Evolutionary conservation across 2,113 vertebrate species (phyloP).

Genomic region (Willisornis vidua): DNA sequence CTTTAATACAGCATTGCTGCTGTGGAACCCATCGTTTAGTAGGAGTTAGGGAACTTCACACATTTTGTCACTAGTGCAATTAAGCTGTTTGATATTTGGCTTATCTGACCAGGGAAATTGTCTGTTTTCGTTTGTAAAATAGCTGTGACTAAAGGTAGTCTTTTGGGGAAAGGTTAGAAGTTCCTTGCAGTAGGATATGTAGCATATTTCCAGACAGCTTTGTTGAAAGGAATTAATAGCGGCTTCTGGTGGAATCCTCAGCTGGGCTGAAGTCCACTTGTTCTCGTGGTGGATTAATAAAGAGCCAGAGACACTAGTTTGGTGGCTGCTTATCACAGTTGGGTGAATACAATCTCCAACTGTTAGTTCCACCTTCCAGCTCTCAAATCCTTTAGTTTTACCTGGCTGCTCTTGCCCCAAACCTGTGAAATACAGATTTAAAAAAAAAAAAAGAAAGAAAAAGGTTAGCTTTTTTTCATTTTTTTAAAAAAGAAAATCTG

Average conservation of each 20-base stretch:
- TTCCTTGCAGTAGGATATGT: neutral
- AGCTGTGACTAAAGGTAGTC: neutral
- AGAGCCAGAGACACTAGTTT: neutral
- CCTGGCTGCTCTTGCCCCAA: neutral
- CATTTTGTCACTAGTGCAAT: neutral
- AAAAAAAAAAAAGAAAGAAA: neutral
- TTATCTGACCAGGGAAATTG: neutral
- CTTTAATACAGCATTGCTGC: neutral
- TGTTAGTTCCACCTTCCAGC: neutral
- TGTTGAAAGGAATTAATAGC: neutral
- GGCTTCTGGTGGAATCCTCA: neutral
- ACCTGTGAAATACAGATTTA: neutral
- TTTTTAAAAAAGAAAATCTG: neutral
- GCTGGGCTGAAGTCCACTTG: neutral
- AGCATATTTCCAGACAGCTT: neutral
- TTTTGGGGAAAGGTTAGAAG: constrained; percentile 21
- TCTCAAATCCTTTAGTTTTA: constrained; percentile 5
- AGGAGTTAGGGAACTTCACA: neutral
- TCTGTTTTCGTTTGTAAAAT: constrained; percentile 18
- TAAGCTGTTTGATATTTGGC: neutral
- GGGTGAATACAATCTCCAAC: neutral
- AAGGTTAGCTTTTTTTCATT: neutral
- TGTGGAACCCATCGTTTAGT: neutral
- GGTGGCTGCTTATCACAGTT: neutral
- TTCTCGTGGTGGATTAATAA: neutral